phyloP scores from a whole-genome alignment of 2,113 vertebrate species.

The Atrichornis clamosus region DNA sequence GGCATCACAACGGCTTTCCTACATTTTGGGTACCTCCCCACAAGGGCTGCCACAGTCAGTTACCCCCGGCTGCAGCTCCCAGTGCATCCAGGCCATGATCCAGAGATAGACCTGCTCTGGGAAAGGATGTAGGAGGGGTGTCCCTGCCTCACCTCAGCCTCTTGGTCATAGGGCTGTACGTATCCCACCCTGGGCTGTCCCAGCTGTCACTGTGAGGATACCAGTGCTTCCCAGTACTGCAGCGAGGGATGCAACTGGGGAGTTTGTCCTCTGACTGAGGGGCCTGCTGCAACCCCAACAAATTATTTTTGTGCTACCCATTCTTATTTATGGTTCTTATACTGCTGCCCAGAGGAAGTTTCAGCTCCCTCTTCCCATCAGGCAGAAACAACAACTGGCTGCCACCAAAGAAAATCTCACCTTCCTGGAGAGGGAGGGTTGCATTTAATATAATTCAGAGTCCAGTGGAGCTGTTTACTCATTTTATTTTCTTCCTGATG shows the following conservation, averaged over 20 bases:
- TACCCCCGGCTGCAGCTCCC: neutral
- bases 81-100: neutral
- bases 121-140: neutral
- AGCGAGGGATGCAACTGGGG: neutral
- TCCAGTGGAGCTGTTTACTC: neutral
- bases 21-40: neutral
- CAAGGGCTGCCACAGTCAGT: fast-evolving
- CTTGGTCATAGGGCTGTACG: neutral
- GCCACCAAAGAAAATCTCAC: neutral
- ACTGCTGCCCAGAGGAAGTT: neutral
- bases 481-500: neutral
- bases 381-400: neutral
- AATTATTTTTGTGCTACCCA: neutral
- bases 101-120: neutral
- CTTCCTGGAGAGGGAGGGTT: neutral
- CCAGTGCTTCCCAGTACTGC: neutral
- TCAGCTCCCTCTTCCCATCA: neutral
- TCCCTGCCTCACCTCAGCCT: neutral
- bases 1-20: neutral
- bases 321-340: neutral
- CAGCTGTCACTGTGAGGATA: neutral
- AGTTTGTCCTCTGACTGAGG: neutral
- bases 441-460: neutral
- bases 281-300: neutral
- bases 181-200: neutral